phyloP scores from a whole-genome alignment of 1,140 invertebrate species.

The Conus betulinus region DNA sequence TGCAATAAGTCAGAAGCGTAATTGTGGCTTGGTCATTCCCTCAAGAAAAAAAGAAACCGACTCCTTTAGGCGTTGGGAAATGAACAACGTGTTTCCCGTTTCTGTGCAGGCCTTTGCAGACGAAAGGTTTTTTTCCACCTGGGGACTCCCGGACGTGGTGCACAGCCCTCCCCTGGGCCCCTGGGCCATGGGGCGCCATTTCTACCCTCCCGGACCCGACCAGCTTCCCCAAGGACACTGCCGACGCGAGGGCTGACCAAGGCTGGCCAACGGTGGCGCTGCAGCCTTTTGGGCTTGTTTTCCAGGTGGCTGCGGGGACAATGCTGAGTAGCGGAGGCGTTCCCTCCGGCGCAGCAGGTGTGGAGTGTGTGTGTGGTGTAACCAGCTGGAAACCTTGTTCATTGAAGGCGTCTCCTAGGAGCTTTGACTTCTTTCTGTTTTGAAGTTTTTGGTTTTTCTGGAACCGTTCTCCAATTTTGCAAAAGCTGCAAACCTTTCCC shows the following conservation, averaged over 20 bases:
- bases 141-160: slow-evolving; percentile 55
- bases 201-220: slow-evolving; percentile 36
- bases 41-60: no score
- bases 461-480: no score
- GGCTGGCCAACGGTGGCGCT: slow-evolving; percentile 72
- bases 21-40: no score
- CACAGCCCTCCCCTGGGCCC: slow-evolving; percentile 73
- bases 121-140: slow-evolving; percentile 60
- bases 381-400: no score
- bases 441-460: background rate
- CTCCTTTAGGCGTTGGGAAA: no score
- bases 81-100: no score
- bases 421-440: background rate
- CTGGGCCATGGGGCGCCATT: slow-evolving; percentile 71
- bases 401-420: no score
- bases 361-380: slow-evolving; percentile 50
- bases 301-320: slow-evolving; percentile 67
- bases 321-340: slow-evolving; percentile 62
- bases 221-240: background rate
- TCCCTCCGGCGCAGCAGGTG: slow-evolving; percentile 65
- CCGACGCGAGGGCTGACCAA: no score
- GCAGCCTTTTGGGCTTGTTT: slow-evolving; percentile 71
- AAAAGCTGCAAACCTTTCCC: no score
- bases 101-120: background rate
- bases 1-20: no score